Evolutionary conservation across 37 sponge, comb jelly and placozoan genomes (phyloP).

Genomic region (Beroe forskalii): DNA sequence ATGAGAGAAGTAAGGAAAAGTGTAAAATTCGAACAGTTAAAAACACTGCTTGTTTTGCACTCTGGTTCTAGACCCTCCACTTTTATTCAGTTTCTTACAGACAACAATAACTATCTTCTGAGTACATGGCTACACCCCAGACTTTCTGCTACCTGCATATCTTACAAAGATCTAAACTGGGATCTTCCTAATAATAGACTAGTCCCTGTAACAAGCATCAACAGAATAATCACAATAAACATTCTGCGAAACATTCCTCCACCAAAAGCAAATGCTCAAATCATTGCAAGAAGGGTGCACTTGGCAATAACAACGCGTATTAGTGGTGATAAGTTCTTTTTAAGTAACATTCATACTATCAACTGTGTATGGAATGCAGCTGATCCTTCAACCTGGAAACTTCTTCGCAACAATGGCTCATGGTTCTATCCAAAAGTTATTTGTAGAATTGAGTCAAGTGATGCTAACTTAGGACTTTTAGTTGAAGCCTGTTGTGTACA

Average conservation of each 20-base stretch:
- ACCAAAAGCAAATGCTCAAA: conserved; percentile 54
- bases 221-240: conserved; percentile 36
- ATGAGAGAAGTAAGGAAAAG: background rate
- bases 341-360: conserved; percentile 47
- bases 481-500: conserved; percentile 42
- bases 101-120: conserved; percentile 8
- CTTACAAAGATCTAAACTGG: conserved; percentile 52
- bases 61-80: conserved; percentile 51
- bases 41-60: background rate
- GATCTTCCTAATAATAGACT: background rate
- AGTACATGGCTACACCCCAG: conserved; percentile 63
- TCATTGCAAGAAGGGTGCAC: conserved; percentile 28
- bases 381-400: conserved; percentile 32
- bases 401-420: background rate
- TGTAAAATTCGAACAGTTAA: conserved; percentile 33
- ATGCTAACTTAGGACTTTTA: conserved; percentile 48
- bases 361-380: conserved; percentile 29
- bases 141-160: conserved; percentile 51
- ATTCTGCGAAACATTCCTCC: conserved; percentile 41
- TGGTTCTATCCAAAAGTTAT: conserved; percentile 54
- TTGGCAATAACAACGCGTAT: conserved; percentile 38
- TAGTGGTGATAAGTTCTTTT: background rate
- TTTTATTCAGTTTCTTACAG: background rate
- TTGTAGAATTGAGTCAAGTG: conserved; percentile 60
- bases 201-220: conserved; percentile 45